A percentile compares a stretch with the other conserved stretches of the same genome.
These are phyloP conservation scores for Syngnathoides biaculeatus DNA, from an alignment of 2,113 vertebrate genomes.

Conservation along the genomic window DNA sequence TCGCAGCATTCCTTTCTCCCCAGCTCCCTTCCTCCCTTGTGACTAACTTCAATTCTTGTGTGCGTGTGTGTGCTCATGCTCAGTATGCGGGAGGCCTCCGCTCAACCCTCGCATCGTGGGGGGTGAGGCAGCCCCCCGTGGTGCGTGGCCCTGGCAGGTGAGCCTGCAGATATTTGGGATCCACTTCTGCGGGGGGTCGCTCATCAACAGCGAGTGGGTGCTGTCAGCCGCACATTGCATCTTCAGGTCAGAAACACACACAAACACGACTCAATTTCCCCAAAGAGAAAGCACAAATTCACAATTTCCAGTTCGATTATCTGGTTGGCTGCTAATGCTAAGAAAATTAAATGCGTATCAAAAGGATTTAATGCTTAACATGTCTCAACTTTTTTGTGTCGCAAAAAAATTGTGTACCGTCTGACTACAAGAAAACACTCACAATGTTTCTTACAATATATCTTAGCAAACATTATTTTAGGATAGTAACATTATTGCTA, in stretches of 20 bases:
- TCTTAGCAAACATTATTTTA: no score
- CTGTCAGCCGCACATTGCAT: conserved; percentile 7
- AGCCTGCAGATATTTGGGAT: neutral
- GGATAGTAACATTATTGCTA: no score
- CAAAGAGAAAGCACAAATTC: no score
- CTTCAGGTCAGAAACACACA: neutral
- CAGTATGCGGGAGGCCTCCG: neutral
- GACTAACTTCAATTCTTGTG: neutral
- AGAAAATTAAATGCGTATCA: no score
- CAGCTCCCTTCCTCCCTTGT: neutral
- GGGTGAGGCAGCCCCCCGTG: neutral
- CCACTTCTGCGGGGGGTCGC: conserved; percentile 3
- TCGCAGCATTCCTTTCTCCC: neutral
- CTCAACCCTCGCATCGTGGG: neutral
- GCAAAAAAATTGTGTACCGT: no score
- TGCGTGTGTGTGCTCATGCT: neutral
- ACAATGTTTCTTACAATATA: no score
- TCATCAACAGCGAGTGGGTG: conserved; percentile 4
- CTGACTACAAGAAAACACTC: no score
- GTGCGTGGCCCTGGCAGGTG: conserved; percentile 4
- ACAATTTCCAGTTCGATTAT: no score
- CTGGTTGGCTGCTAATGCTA: no score
- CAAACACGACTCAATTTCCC: no score
- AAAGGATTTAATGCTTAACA: no score
- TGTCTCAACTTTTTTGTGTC: no score